phyloP scores from a whole-genome alignment of 2,888 invertebrate species.

The Drosophila anceps region DNA sequence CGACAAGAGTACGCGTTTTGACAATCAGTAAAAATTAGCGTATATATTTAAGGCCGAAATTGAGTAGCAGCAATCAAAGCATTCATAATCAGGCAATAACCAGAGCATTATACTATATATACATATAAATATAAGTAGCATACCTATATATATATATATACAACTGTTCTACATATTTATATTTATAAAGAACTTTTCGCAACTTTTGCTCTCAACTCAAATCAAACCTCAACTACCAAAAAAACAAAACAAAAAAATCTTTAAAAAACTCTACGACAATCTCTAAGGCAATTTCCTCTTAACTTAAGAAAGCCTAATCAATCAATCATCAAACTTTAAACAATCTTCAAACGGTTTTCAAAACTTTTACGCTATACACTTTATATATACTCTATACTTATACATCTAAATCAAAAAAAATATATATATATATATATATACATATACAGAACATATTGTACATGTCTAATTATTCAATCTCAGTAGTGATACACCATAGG shows the following conservation, averaged over 20 bases:
- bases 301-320: constrained; percentile 49
- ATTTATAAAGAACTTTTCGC: constrained; percentile 72
- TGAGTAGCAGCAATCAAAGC: constrained; percentile 51
- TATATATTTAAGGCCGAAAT: constrained; percentile 61
- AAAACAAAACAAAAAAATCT: constrained; percentile 42
- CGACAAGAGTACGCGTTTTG: constrained; percentile 85
- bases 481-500: constrained; percentile 66
- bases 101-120: constrained; percentile 42
- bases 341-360: constrained; percentile 71
- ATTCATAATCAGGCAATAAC: constrained; percentile 48
- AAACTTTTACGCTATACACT: constrained; percentile 54
- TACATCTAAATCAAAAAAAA: constrained; percentile 36
- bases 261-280: constrained; percentile 69
- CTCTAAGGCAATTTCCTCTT: constrained; percentile 62
- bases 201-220: constrained; percentile 65
- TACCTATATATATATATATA: constrained; percentile 37
- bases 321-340: constrained; percentile 60
- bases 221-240: constrained; percentile 57
- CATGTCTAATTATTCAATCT: constrained; percentile 62
- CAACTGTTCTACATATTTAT: constrained; percentile 53
- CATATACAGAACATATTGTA: constrained; percentile 38
- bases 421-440: constrained; percentile 27
- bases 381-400: constrained; percentile 32
- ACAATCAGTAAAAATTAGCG: constrained; percentile 85
- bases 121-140: constrained; percentile 18